Evolutionary conservation across 2,888 invertebrate species (phyloP).

Genomic region (Andrena marginata): DNA sequence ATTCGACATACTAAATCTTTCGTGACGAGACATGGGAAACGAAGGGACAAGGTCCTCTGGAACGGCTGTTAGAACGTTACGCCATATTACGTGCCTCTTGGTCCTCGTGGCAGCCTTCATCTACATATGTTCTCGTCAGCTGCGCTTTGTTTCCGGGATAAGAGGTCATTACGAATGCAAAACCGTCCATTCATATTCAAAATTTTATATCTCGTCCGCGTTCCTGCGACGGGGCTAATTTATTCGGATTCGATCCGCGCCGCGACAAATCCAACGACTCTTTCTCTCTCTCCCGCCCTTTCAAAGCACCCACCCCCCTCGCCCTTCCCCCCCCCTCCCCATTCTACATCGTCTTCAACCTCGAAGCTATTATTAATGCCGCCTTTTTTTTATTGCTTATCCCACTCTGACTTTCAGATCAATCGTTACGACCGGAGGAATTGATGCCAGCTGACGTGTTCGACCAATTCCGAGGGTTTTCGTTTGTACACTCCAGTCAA

Average conservation of each 20-base stretch:
- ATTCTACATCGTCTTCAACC: slow-evolving; percentile 35
- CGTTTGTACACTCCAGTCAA: neutral
- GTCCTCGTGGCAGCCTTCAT: slow-evolving; percentile 82
- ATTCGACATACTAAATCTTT: neutral
- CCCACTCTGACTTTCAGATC: slow-evolving; percentile 40
- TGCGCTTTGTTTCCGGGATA: slow-evolving; percentile 87
- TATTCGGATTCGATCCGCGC: slow-evolving; percentile 87
- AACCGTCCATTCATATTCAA: slow-evolving; percentile 96
- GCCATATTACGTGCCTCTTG: slow-evolving; percentile 50
- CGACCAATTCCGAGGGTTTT: neutral
- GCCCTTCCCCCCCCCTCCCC: neutral
- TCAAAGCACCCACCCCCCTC: slow-evolving; percentile 3
- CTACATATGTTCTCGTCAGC: slow-evolving; percentile 88
- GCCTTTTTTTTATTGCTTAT: slow-evolving; percentile 39
- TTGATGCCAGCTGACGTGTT: slow-evolving; percentile 51
- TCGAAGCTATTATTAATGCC: slow-evolving; percentile 60
- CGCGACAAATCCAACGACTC: slow-evolving; percentile 83
- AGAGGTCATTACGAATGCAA: slow-evolving; percentile 94
- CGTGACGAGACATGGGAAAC: neutral
- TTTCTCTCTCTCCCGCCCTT: slow-evolving; percentile 38
- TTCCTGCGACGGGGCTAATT: slow-evolving; percentile 89
- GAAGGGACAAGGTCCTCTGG: neutral
- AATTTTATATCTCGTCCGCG: slow-evolving; percentile 91
- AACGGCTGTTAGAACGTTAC: slow-evolving; percentile 43
- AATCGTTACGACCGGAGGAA: slow-evolving; percentile 44